Evolutionary conservation across 2,888 invertebrate genomes (phyloP).

Genomic region (Drosophila emarginata): DNA sequence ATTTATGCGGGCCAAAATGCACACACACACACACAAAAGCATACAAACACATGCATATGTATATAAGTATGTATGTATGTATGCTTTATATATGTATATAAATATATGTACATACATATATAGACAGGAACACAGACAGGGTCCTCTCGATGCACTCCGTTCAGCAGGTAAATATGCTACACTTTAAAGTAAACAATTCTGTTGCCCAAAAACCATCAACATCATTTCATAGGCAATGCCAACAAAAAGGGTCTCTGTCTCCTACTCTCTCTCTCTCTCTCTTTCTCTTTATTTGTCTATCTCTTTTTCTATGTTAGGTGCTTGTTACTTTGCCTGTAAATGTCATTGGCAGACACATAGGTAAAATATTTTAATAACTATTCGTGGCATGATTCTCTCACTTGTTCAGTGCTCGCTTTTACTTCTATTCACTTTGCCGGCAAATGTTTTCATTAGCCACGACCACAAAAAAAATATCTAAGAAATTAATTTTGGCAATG

Average conservation of each 20-base stretch:
- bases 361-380: constrained; percentile 71
- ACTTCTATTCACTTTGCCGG: constrained; percentile 17
- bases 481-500: no score
- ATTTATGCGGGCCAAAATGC: constrained; percentile 55
- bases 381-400: constrained; percentile 37
- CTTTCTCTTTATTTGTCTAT: constrained; percentile 19
- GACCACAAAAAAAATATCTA: constrained; percentile 13
- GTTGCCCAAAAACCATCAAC: constrained; percentile 19
- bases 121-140: background rate
- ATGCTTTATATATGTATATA: no score
- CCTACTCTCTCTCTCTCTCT: background rate
- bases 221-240: constrained; percentile 32
- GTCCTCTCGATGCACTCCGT: background rate
- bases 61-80: no score
- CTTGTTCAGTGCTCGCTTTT: constrained; percentile 19
- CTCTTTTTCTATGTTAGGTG: constrained; percentile 30
- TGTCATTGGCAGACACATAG: constrained; percentile 54
- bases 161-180: constrained; percentile 61
- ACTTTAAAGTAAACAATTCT: constrained; percentile 63
- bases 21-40: constrained; percentile 18
- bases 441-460: constrained; percentile 71
- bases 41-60: background rate
- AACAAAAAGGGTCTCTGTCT: constrained; percentile 48
- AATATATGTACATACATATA: background rate
- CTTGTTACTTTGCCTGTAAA: constrained; percentile 57